Conservation (phyloP, 2,888 invertebrate genomes). For the Drosophila bunnanda region DNA sequence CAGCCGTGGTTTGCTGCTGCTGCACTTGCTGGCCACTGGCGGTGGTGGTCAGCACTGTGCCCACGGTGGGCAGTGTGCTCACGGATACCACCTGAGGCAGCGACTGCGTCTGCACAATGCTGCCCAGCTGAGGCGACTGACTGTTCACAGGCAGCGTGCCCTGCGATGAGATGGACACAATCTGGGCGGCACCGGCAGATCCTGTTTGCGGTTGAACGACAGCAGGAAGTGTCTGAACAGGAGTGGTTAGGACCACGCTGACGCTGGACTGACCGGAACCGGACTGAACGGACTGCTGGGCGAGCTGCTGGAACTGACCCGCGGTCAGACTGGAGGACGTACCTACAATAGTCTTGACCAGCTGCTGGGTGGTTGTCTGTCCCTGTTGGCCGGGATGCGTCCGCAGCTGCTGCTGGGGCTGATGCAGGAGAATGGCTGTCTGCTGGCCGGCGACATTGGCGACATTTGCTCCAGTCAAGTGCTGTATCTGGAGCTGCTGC, state of each 20-base stretch:
- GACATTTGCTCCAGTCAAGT: conserved; percentile 64
- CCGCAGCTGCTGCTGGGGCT: conserved; percentile 56
- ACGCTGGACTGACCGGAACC: conserved; percentile 64
- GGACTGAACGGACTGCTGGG: conserved; percentile 70
- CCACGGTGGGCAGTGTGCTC: conserved; percentile 84
- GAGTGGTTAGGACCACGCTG: conserved; percentile 84
- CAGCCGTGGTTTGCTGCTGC: conserved; percentile 73
- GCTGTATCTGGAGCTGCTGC: conserved; percentile 81
- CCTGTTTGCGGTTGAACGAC: conserved; percentile 62
- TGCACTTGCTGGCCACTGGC: conserved; percentile 71
- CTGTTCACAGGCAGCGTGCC: conserved; percentile 78
- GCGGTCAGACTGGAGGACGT: conserved; percentile 80
- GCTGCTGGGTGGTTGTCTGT: conserved; percentile 70
- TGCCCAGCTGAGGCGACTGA: conserved; percentile 75
- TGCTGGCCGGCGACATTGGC: conserved; percentile 57
- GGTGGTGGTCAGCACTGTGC: conserved; percentile 84
- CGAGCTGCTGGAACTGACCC: conserved; percentile 85
- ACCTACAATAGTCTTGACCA: conserved; percentile 84
- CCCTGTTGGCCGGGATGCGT: conserved; percentile 70
- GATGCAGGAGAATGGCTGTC: conserved; percentile 81
- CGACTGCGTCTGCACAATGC: conserved; percentile 83
- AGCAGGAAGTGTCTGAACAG: conserved; percentile 82
- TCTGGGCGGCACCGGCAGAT: conserved; percentile 77
- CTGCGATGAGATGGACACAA: conserved; percentile 84
- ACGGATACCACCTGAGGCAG: conserved; percentile 85